Percentiles rank a stretch among this genome's conserved stretches.
These are phyloP conservation scores for Mycetomoellerius zeteki DNA, from an alignment of 1,140 invertebrate genomes.

Conservation along the genomic window DNA sequence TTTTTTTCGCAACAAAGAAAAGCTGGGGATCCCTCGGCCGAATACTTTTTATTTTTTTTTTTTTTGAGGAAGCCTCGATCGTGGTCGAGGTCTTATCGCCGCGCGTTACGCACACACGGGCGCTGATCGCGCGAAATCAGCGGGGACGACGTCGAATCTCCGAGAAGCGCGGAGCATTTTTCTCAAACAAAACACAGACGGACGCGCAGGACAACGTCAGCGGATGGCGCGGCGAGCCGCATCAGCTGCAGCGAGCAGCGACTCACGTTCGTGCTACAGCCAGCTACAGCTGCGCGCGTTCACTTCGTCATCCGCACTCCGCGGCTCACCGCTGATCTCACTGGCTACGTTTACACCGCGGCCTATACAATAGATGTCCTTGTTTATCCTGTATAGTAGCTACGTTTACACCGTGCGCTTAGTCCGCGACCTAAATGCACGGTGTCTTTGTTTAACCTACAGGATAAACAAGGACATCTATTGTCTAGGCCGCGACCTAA, in stretches of 20 bases:
- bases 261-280: too few species aligned
- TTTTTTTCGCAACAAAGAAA: neutral
- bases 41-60: neutral
- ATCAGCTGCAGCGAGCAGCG: conserved; percentile 69
- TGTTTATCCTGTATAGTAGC: too few species aligned
- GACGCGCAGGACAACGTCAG: neutral
- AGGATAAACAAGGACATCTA: too few species aligned
- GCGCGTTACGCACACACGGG: neutral
- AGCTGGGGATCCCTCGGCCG: neutral
- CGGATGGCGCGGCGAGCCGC: conserved; percentile 19
- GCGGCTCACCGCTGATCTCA: too few species aligned
- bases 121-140: neutral
- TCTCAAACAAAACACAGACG: conserved; percentile 62
- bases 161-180: conserved; percentile 63
- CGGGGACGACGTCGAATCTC: conserved; percentile 35
- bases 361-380: too few species aligned
- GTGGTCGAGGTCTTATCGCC: neutral
- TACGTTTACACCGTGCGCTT: too few species aligned
- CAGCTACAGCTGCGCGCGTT: too few species aligned
- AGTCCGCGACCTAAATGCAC: too few species aligned
- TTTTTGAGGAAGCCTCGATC: neutral
- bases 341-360: too few species aligned
- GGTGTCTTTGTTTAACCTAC: too few species aligned
- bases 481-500: too few species aligned
- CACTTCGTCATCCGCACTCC: too few species aligned